Evolutionary conservation across 2,888 invertebrate species (phyloP), one percentile per base, ranked within the genome.

Genomic region (Melieria crassipennis): DNA sequence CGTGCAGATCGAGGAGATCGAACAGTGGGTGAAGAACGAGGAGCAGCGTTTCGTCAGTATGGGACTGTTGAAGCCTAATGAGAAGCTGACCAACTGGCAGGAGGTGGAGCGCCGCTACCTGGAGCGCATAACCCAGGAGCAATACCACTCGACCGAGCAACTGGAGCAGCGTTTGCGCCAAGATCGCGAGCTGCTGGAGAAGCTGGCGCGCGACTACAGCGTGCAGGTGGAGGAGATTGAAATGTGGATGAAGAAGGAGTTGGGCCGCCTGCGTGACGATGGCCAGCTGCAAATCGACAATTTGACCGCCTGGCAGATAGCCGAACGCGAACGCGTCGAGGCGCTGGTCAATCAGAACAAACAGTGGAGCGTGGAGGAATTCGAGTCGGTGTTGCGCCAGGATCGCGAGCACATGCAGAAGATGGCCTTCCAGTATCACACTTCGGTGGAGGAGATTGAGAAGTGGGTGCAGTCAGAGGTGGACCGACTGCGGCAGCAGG

Each of bases 361-460:
- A 7, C 79, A 81, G 45, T 82, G 80, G 78, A 85, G 83, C 42
- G 81, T 83, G n/a, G 83, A 82, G 48, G 85, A 86, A 52, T 75
- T 86, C 11, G 81, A 82, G 50, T 75, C 79, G 4, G 79, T 80
- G 11, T 75, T 86, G 30, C 79, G 78, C 42, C 80, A 83, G 16
- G 85, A 86, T 78, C 81, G 84, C 4, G 81, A 83, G 5, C 84
- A 84, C 58, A 80, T 86, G 79, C 83, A 84, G 66, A 81, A 81
- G 3, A 82, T 85, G 72, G 85, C 85, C 50, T 82, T 83, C 78
- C 84, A 85, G 67, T 84, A 86, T 63, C 85, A 86, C 69, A 83
- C 83, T 1, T 83, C 85, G 0, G 83, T 85, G 0, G 84, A 84
- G 73, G 85, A 85, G 70, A 84, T 86, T 52, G 85, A 86, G n/a